phyloP scores from a whole-genome alignment of 1,140 invertebrate species.

The Yoshiicerus persimilis region DNA sequence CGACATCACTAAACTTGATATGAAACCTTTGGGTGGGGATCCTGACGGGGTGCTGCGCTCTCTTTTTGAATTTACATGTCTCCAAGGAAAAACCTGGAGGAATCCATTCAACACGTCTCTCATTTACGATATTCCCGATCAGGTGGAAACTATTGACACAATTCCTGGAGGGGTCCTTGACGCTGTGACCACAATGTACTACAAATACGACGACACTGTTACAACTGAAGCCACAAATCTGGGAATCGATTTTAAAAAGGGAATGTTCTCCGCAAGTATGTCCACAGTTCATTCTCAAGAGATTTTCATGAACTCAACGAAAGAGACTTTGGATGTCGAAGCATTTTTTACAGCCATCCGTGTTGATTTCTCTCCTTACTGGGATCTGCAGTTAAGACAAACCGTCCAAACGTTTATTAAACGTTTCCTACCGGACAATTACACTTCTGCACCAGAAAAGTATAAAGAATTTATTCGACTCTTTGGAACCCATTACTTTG shows the following conservation, averaged over 20 bases:
- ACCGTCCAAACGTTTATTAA: not conserved
- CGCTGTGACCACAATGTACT: not conserved
- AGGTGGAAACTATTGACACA: not conserved
- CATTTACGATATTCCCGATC: not conserved
- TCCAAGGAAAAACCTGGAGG: not conserved
- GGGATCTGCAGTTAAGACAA: not conserved
- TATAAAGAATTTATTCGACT: not conserved
- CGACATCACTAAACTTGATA: not conserved
- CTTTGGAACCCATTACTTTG: not conserved
- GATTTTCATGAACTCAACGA: not conserved
- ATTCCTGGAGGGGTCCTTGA: not conserved
- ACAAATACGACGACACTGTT: not conserved
- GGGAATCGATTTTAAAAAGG: not conserved
- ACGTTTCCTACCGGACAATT: not conserved
- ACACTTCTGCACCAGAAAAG: not conserved
- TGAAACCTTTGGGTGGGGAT: not conserved
- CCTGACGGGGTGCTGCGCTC: not conserved
- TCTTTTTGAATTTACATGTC: not conserved
- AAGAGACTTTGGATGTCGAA: not conserved
- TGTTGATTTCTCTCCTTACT: not conserved
- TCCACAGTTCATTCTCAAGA: not conserved
- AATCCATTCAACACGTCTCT: not conserved
- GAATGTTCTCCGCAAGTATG: not conserved
- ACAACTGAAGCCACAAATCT: not conserved
- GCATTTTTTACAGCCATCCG: not conserved